phyloP scores from a whole-genome alignment of 2,113 vertebrate genomes.

The Poeciliopsis prolifica region DNA sequence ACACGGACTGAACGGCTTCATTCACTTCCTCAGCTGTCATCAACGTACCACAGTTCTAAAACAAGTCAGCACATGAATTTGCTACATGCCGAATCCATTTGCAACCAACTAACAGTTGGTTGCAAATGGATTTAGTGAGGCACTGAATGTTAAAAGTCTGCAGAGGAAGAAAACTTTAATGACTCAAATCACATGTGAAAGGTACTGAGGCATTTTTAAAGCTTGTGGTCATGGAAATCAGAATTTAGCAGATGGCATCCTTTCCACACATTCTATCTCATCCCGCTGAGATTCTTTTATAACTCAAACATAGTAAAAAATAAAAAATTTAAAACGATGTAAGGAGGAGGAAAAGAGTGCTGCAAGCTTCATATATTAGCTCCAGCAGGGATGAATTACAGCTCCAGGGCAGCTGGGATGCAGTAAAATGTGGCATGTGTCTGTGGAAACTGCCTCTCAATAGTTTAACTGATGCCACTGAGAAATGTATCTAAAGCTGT shows the following conservation, averaged over 20 bases:
- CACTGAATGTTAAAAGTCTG: background rate
- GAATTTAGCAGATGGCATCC: slow-evolving; percentile 39
- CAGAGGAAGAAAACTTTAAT: background rate
- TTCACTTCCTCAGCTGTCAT: too few species aligned
- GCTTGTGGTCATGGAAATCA: slow-evolving; percentile 33
- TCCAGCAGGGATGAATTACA: slow-evolving; percentile 41
- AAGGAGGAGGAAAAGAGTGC: slow-evolving; percentile 23
- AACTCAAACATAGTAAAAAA: slow-evolving; percentile 50
- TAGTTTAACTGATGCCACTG: slow-evolving; percentile 30
- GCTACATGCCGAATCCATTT: background rate
- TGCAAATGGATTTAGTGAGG: background rate
- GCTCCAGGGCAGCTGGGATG: slow-evolving; percentile 33
- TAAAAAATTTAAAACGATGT: slow-evolving; percentile 41
- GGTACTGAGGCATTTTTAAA: slow-evolving; percentile 30
- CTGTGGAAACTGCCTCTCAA: slow-evolving; percentile 28
- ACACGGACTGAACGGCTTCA: too few species aligned
- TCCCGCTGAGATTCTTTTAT: slow-evolving; percentile 42
- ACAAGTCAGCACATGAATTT: background rate
- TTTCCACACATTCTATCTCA: slow-evolving; percentile 34
- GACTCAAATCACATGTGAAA: background rate
- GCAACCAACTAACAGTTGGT: background rate
- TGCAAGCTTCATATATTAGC: slow-evolving; percentile 19
- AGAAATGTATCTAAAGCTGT: background rate
- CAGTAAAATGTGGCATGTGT: slow-evolving; percentile 29
- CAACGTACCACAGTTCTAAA: background rate